phyloP scores from a whole-genome alignment of 2,797 vertebrate species.

The Orientallactaga sibirica region DNA sequence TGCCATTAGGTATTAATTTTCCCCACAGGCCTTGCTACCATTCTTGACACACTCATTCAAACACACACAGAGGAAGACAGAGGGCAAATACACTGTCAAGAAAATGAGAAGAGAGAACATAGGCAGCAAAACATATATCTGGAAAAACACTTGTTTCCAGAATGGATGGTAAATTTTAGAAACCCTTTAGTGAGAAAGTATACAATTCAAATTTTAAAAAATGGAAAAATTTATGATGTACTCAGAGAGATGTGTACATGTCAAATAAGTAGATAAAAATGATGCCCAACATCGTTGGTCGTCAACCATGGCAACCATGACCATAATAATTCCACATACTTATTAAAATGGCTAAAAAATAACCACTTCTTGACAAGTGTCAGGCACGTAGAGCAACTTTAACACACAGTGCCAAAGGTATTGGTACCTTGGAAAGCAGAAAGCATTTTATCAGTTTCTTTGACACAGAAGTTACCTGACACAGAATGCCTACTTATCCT shows the following conservation, averaged over 20 bases:
- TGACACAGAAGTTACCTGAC: neutral
- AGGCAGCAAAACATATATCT: conserved; percentile 3
- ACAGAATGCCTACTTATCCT: neutral
- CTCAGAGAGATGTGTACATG: neutral
- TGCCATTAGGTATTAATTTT: neutral
- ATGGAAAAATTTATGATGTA: neutral
- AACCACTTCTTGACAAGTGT: neutral
- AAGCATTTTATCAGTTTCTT: neutral
- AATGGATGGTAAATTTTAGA: conserved; percentile 5
- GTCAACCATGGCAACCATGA: conserved; percentile 4
- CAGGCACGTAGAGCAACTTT: neutral
- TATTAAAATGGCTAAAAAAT: conserved; percentile 17
- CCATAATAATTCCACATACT: neutral
- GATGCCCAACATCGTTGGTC: neutral
- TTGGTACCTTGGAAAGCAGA: conserved; percentile 23
- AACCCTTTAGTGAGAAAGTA: conserved; percentile 1
- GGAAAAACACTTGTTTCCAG: neutral
- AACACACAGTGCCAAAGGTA: neutral
- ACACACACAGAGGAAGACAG: neutral
- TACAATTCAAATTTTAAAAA: neutral
- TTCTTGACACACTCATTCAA: neutral
- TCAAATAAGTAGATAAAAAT: neutral
- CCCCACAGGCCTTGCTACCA: neutral
- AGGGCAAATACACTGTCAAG: neutral
- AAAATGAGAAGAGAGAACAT: conserved; percentile 1